Base-by-base conservation (phyloP, 2,113 vertebrate species). In the Zeus faber region DNA sequence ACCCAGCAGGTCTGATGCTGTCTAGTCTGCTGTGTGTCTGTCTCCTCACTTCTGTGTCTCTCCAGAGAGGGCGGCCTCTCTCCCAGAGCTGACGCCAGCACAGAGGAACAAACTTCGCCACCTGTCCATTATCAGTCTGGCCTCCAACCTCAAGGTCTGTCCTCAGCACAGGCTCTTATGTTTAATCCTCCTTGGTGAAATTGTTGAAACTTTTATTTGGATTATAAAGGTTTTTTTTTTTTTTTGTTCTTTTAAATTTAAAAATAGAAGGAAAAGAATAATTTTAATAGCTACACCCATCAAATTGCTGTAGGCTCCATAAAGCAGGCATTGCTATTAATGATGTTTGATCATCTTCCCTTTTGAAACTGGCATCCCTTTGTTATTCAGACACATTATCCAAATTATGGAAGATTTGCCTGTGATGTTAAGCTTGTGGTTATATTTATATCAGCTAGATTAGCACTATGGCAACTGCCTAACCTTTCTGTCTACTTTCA, bases 61-160 rank as follows among this genome's bases (percentile, higher is more conserved):
- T 50, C 47, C 27, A 91, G 89, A 93, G 73, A 92, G 90, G 76
- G 87, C 72, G 11, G 86, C 83, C 72, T 95, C 86, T 45, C 95
- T 98, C 67, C 96, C 91, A 33, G 93, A 96, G 40, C 80, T 98
- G 68, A 96, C 93, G 39, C 92, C 94, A 2, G 93, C 95, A 41
- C 96, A 98, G 85, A 97, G 91, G 88, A 98, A 98, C 82, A 98
- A 98, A 65, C 89, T 98, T 21, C 91, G 96, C 49, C 96, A 98
- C 76, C 86, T 98, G 51, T 98, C 96, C 6, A 96, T 98, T 0
- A 95, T 98, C 82, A 98, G 93, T 17, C 84, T 98, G 81, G 96
- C 96, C 41, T 94, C 95, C 80, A 98, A 96, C 82, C 90, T 98
- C 67, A 98, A 98, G 93, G 95, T 97, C n/a, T 85, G 67, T 7